Percentiles rank a stretch among this genome's conserved stretches.
phyloP scores from a whole-genome alignment of 2,797 vertebrate species.

The Pteronotus mesoamericanus region DNA sequence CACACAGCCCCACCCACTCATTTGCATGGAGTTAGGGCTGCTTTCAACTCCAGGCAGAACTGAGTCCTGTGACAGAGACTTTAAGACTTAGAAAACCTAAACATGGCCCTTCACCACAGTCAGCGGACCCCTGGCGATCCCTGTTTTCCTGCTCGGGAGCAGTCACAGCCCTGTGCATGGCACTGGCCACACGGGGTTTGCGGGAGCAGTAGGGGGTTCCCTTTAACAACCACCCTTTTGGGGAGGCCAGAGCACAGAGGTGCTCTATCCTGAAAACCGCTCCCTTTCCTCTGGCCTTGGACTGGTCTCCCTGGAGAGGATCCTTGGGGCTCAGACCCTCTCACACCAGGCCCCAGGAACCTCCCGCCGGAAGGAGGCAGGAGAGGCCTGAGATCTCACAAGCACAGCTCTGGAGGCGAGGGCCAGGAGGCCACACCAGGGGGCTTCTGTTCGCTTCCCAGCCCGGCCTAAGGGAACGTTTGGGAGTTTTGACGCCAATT shows the following conservation, averaged over 20 bases:
- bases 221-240: not conserved
- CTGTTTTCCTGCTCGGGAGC: not conserved
- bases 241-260: not conserved
- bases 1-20: too few species aligned
- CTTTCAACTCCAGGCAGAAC: not conserved
- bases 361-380: not conserved
- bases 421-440: not conserved
- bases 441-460: not conserved
- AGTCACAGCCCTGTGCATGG: not conserved
- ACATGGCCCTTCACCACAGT: too few species aligned
- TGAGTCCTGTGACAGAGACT: not conserved
- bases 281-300: not conserved
- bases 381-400: not conserved
- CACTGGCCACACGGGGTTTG: not conserved
- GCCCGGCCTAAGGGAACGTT: not conserved
- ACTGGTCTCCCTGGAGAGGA: not conserved
- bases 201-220: not conserved
- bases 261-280: rapidly evolving
- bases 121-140: too few species aligned
- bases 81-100: not conserved
- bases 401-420: not conserved
- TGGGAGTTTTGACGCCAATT: not conserved
- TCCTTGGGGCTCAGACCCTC: rapidly evolving
- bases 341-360: not conserved
- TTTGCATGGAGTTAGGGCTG: rapidly evolving